Base-by-base conservation (phyloP, 2,113 vertebrate species). In the Channa argus region DNA sequence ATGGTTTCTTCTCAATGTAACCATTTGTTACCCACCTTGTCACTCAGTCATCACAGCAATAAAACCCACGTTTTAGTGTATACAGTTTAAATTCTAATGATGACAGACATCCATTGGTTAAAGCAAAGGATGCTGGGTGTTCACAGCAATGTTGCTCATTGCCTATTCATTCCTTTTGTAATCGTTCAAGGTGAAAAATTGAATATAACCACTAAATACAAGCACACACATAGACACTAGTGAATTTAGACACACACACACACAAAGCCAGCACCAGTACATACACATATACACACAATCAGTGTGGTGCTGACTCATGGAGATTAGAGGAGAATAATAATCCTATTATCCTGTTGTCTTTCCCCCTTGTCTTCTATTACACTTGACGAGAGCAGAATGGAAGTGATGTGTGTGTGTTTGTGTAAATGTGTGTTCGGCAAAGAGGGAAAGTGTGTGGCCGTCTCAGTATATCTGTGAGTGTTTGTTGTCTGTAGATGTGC, bases 241-340 rank as follows among this genome's bases (percentile, higher is more conserved):
- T 64, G 41, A 61, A 71, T 68, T 47, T 63, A 45, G 24, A 45
- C 43, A 67, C 45, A 49, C n/a, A 72, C 67, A 82, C 44, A 51
- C 12, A 52, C 49, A 67, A 41, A 41, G 33, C 15, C 62, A 37
- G 59, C 15, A 4, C 39, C 36, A 8, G 12, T 41, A 41, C 58
- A 64, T 62, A 68, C 43, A 53, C 68, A 51, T 14, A 39, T 24
- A 78, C 38, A 77, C 46, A 77, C 53, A 59, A 39, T 62, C 39
- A 45, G 51, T 61, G 67, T 71, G 59, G 47, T 68, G 83, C 89
- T 89, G 91, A 92, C 72, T 92, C 85, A 83, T 63, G 65, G 79
- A 91, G 88, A 89, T 88, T 82, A 91, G 76, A 84, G 63, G 79
- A 84, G 80, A 92, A 88, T 84, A 86, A 81, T 90, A 90, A 90